phyloP scores from a whole-genome alignment of 2,113 vertebrate species.

The Stegastes partitus region DNA sequence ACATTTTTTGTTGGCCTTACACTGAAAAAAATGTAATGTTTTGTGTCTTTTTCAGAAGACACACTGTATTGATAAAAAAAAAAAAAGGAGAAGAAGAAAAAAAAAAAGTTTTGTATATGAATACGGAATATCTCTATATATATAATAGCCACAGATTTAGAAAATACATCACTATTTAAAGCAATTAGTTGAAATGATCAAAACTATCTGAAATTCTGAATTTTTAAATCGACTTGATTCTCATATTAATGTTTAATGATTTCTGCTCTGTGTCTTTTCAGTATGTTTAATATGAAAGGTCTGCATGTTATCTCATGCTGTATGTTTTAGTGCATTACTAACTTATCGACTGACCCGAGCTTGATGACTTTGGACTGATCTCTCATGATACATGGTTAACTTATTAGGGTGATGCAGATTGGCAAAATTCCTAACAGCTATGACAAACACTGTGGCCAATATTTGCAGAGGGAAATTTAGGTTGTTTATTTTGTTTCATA shows the following conservation, averaged over 20 bases:
- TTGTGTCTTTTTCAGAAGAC: conserved; percentile 22
- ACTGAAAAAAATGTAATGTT: not conserved
- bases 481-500: not conserved
- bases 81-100: too few species aligned
- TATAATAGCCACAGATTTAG: not conserved
- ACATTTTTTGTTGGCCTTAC: conserved; percentile 20
- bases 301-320: conserved; percentile 54
- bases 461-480: not conserved
- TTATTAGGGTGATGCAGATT: conserved; percentile 32
- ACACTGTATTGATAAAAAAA: conserved; percentile 6
- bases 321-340: conserved; percentile 24
- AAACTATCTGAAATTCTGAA: conserved; percentile 6
- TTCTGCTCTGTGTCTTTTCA: conserved; percentile 42
- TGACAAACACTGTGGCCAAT: not conserved
- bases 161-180: not conserved
- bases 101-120: not conserved
- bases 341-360: not conserved
- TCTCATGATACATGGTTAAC: conserved; percentile 23
- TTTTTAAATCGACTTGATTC: conserved; percentile 10
- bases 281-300: conserved; percentile 39
- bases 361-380: conserved; percentile 29
- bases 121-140: not conserved
- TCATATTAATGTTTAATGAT: conserved; percentile 28
- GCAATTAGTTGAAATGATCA: not conserved
- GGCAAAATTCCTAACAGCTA: conserved; percentile 41